Base-by-base conservation (phyloP, 2,113 vertebrate species). In the Talpa occidentalis region DNA sequence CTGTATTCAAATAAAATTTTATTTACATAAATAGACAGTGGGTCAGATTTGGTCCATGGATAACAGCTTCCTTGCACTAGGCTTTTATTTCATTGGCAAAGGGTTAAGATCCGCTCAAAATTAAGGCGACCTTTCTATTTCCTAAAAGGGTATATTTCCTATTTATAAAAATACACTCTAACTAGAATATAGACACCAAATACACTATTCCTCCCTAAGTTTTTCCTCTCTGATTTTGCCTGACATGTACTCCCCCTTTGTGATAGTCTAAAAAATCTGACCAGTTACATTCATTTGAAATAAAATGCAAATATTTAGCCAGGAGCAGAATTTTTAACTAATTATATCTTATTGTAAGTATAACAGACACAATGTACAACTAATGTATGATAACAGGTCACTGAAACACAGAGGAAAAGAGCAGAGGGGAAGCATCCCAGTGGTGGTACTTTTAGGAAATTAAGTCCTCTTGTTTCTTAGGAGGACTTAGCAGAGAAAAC, bases 161-260 rank as follows among this genome's bases (percentile, higher is more conserved):
- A 76, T 8, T 96, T 19, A 94, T 69, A 82, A 83, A 81, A 82
- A 89, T 70, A 79, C 2, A 54, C 14, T 78, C 21, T 60, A 62
- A 35, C 28, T 67, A 91, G 28, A 88, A 88, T 64, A 80, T 49
- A 73, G 89, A 82, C 19, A 85, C 56, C 26, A 97, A 95, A 91
- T 37, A 93, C 10, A 32, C 70, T 69, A 79, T 47, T 79, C 17
- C 44, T 88, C 16, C 56, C 11, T 30, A 37, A 80, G 40, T 37
- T 44, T 76, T 93, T 77, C 21, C 66, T 69, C 37, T 76, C 52
- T 94, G 85, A 60, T 62, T 95, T 35, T 90, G 54, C 47, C 37
- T 92, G 30, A 95, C 49, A 93, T 73, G 60, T 11, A 35, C 14
- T 60, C 16, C 7, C 28, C 6, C 32, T 91, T n/a, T 81, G 26